Evolutionary conservation across 2,113 vertebrate species (phyloP).

Genomic region (Nematolebias whitei): DNA sequence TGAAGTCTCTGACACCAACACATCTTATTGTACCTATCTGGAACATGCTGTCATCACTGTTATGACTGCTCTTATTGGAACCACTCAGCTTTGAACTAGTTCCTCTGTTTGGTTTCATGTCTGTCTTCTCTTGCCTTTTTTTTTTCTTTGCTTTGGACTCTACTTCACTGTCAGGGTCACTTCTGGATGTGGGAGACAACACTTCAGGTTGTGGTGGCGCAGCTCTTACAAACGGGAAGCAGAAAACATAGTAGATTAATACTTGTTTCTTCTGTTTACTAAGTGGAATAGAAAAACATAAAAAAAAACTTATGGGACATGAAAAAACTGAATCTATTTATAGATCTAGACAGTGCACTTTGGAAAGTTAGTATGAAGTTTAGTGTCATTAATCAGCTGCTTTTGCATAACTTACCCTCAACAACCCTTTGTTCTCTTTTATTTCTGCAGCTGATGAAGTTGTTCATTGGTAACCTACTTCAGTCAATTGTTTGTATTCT

Average conservation of each 20-base stretch:
- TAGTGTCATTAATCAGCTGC: slow-evolving; percentile 43
- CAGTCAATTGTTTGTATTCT: slow-evolving; percentile 68
- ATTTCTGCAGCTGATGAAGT: slow-evolving; percentile 25
- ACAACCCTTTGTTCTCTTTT: slow-evolving; percentile 31
- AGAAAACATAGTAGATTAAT: too few species aligned
- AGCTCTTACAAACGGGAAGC: not conserved
- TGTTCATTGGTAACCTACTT: slow-evolving; percentile 72
- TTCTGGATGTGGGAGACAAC: slow-evolving; percentile 92
- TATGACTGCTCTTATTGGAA: slow-evolving; percentile 79
- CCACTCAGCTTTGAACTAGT: slow-evolving; percentile 89
- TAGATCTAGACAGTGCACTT: not conserved
- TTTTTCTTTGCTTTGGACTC: slow-evolving; percentile 98
- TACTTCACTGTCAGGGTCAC: slow-evolving; percentile 94
- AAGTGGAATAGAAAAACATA: slow-evolving; percentile 8
- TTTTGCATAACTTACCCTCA: slow-evolving; percentile 28
- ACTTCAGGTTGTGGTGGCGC: slow-evolving; percentile 84
- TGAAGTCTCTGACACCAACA: not conserved
- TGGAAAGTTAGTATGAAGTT: slow-evolving; percentile 24
- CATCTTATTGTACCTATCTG: slow-evolving; percentile 82
- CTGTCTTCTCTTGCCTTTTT: slow-evolving; percentile 87
- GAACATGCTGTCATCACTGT: slow-evolving; percentile 92
- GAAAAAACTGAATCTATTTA: not conserved
- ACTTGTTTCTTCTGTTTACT: not conserved
- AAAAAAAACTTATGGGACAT: not conserved
- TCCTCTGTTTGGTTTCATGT: slow-evolving; percentile 92